Percentiles rank a stretch among this genome's conserved stretches.
Evolutionary conservation across 2,888 invertebrate genomes (phyloP).

Genomic region (Dichetophora obliterata): DNA sequence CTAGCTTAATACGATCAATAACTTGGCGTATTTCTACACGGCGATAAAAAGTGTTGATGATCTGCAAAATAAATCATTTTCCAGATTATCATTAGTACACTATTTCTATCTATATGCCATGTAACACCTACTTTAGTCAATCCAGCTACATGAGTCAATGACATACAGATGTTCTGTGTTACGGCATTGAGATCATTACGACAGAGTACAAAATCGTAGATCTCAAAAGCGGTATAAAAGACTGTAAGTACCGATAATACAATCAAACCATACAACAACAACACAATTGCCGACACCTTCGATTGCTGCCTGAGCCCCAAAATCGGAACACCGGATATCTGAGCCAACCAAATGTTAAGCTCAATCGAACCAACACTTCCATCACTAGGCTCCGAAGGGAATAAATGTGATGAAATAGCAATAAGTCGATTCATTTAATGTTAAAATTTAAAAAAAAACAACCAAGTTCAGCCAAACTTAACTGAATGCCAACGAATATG

Average conservation of each 20-base stretch:
- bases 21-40: conserved; percentile 40
- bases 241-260: conserved; percentile 36
- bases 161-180: conserved; percentile 51
- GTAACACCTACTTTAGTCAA: conserved; percentile 46
- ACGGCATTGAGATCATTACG: conserved; percentile 46
- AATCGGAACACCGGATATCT: conserved; percentile 56
- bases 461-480: no score
- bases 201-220: conserved; percentile 47
- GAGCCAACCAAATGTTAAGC: conserved; percentile 56
- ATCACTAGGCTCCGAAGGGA: conserved; percentile 52
- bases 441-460: no score
- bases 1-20: conserved; percentile 41
- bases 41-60: conserved; percentile 46
- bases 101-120: no score
- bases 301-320: conserved; percentile 53
- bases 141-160: conserved; percentile 49
- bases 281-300: conserved; percentile 16
- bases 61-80: no score
- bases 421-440: conserved; percentile 30
- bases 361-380: conserved; percentile 59
- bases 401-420: conserved; percentile 19
- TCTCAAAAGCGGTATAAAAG: conserved; percentile 49
- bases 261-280: conserved; percentile 44
- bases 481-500: no score
- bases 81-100: no score